Conservation (phyloP, 1,140 invertebrate genomes). For the Aphelenchoides besseyi region DNA sequence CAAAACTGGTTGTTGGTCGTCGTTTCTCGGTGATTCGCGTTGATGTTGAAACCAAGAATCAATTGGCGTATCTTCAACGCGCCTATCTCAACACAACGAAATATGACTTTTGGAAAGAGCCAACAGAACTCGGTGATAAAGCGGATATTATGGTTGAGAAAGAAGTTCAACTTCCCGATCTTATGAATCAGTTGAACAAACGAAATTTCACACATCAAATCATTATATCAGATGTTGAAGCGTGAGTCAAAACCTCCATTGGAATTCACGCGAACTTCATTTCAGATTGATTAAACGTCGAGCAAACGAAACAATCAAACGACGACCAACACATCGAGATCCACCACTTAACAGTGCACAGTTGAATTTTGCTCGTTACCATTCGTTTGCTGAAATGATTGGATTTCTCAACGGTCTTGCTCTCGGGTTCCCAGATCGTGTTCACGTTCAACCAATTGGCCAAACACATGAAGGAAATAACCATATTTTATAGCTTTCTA, state of each 20-base stretch:
- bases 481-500: too few relatives aligned
- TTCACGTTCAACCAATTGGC: slow-evolving; percentile 58
- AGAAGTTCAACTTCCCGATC: slow-evolving; percentile 22
- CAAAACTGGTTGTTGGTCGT: background rate
- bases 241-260: too few relatives aligned
- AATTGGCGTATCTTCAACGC: slow-evolving; percentile 35
- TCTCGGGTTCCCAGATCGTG: slow-evolving; percentile 54
- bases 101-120: slow-evolving; percentile 54
- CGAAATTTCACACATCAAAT: slow-evolving; percentile 46
- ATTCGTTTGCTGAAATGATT: slow-evolving; percentile 61
- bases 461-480: slow-evolving; percentile 62
- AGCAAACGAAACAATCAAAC: slow-evolving; percentile 24
- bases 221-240: slow-evolving; percentile 60
- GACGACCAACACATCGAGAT: slow-evolving; percentile 30
- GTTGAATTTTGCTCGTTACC: slow-evolving; percentile 56
- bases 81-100: slow-evolving; percentile 38
- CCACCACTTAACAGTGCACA: slow-evolving; percentile 24
- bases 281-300: slow-evolving; percentile 49
- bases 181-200: slow-evolving; percentile 31
- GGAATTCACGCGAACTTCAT: too few relatives aligned
- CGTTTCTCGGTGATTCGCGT: slow-evolving; percentile 40
- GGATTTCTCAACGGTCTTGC: slow-evolving; percentile 59
- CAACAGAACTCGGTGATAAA: slow-evolving; percentile 43
- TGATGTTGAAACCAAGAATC: slow-evolving; percentile 30
- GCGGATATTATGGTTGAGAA: slow-evolving; percentile 45